Percentiles rank a stretch among this genome's conserved stretches.
Conservation (phyloP, 1,140 invertebrate genomes). For the Pachyrhynchus sulphureomaculatus region DNA sequence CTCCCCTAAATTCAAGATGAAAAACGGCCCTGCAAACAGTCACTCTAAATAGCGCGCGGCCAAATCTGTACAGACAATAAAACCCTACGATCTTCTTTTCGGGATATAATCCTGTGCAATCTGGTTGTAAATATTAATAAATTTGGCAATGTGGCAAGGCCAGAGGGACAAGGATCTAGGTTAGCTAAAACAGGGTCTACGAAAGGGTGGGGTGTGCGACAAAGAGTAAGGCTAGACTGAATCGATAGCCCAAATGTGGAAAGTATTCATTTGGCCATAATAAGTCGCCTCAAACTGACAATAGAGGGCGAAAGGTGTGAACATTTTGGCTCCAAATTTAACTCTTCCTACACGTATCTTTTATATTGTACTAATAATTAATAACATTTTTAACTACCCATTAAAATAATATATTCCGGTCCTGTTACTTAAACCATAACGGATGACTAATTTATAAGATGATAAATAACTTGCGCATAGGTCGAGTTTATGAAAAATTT, state of each 20-base stretch:
- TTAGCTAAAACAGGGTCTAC: slow-evolving; percentile 25
- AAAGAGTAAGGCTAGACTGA: slow-evolving; percentile 21
- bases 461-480: too few relatives aligned
- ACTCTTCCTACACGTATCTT: too few relatives aligned
- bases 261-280: slow-evolving; percentile 6
- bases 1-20: too few relatives aligned
- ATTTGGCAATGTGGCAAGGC: slow-evolving; percentile 15
- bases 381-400: too few relatives aligned
- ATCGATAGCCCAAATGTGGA: slow-evolving; percentile 23
- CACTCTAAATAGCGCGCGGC: too few relatives aligned
- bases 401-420: too few relatives aligned
- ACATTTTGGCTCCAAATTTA: not conserved
- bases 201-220: slow-evolving; percentile 28
- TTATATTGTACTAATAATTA: too few relatives aligned
- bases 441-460: too few relatives aligned
- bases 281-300: slow-evolving; percentile 5
- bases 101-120: not conserved
- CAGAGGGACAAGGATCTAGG: slow-evolving; percentile 18
- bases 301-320: slow-evolving; percentile 13
- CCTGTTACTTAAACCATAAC: too few relatives aligned
- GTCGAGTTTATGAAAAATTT: too few relatives aligned
- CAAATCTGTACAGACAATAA: too few relatives aligned
- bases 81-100: not conserved
- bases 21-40: too few relatives aligned
- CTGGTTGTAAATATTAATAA: slow-evolving; percentile 19